Base-by-base conservation (phyloP, 2,888 invertebrate genomes). In the Altica lythri region DNA sequence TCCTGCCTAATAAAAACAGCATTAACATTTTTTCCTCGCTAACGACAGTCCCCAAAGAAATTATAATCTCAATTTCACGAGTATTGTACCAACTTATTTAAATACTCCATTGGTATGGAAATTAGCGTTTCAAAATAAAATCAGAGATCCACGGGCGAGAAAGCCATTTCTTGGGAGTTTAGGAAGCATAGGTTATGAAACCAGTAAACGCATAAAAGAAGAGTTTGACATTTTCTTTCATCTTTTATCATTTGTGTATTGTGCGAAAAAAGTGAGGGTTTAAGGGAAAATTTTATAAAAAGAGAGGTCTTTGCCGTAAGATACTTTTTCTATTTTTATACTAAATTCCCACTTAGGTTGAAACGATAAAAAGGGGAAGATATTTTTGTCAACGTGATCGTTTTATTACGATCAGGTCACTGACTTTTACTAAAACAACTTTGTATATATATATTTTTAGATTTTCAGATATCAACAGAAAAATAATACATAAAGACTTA, bases 61-160 rank as follows among this genome's bases (percentile, higher is more conserved):
- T 55, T 50, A 55, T 55, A 50, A 55, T 50, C 50, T 50, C 50
- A 34, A 51, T 55, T 42, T 50, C 50, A 19, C 55, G 50, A 55
- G 55, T 51, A 51, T 55, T 55, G 50, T 55, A 45, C 42, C 45
- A 53, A 55, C 46, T 58, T 57, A 59, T 57, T 60, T 56, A 58
- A 62, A 60, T 60, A 55, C 51, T 53, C 60, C 45, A 62, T 62
- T 62, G 62, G 54, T 56, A 62, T 62, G 62, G 52, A 62, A 58
- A 62, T 62, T 14, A 52, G 53, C 35, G 46, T 55, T 44, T 49
- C 53, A 51, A 30, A 44, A 48, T 42, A 47, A 56, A 57, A 53
- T 50, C 51, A 42, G 29, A 8, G 12, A 34, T 8, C 27, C 14
- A 10, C n/a, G 29, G 38, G 16, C 43, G 29, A 10, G 35, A 19